Evolutionary conservation across 2,888 invertebrate genomes (phyloP), one percentile per base, ranked within the genome.

Genomic region (Creontiades dilutus): DNA sequence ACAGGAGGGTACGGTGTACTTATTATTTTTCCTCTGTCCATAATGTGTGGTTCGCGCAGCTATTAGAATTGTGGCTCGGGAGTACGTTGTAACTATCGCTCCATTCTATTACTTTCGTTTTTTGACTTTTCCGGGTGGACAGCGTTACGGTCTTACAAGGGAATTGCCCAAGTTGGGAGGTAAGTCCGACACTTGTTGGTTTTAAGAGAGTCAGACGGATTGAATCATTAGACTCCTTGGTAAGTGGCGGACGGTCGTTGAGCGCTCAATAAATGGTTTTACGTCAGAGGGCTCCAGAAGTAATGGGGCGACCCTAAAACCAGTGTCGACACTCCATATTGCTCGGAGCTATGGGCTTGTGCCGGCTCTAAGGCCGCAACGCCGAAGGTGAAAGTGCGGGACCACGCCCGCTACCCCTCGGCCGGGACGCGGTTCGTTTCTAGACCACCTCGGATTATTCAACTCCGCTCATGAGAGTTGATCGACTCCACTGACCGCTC

Each of bases 401-500:
- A 78, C 78, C 78, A 47, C 78, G 47, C 78, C 78, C 78, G 46
- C 28, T 14, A 4, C 16, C n/a, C 11, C 68, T n/a, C n/a, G n/a
- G n/a, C 27, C 76, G 37, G 76, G 13, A 27, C 19, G 19, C 23
- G 0, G 23, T 12, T 57, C n/a, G n/a, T 5, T n/a, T 68, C 23
- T 11, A 46, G 46, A 78, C 78, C 78, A 37, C 46, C 78, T 78
- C 14, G 28, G 78, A 78, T 78, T 78, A 78, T 78, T 46, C 78
- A 78, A 78, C 78, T 46, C 47, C 16, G 78, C 46, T 76, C 76
- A 76, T 76, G 2, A 76, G 16, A 46, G 47, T 46, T 46, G 47
- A 46, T 46, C 46, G 78, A 78, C 46, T 78, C 78, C 78, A 78
- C 46, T 78, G 78, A 78, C 78, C 78, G 46, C 78, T 78, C 78